Evolutionary conservation across 2,797 vertebrate species (phyloP), one percentile per base, ranked within the genome.

Genomic region (Peromyscus melanophrys): DNA sequence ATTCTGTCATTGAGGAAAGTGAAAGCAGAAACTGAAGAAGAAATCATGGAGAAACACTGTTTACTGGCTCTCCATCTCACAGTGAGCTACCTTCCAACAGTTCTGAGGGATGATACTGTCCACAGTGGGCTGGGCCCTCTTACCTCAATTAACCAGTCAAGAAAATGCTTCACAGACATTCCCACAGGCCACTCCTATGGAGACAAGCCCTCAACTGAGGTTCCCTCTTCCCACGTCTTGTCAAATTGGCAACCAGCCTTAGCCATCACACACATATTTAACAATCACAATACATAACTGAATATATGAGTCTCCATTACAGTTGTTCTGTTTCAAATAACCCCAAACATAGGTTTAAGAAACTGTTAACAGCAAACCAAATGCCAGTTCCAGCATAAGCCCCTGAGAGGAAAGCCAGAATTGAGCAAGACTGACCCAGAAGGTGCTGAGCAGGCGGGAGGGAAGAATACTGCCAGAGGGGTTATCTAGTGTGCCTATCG

Each of bases 281-380:
- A 77, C n/a, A 63, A 65, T 23, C 52, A 76, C 25, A 90, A 61
- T 63, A 88, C 94, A 77, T 80, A 73, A 63, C 4, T 40, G n/a
- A 65, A 93, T 59, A 23, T 49, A 37, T 69, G 61, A 90, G 4
- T 87, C 55, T 59, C 46, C 43, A 59, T 57, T 86, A 43, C 34
- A 1, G 19, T 63, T 67, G 17, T 19, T 69, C 49, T 23, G 9
- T 92, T 92, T 37, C 69, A 84, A 88, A 89, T 73, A 65, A 78
- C 46, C 37, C 57, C 9, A 85, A 94, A 84, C 43, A 71, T 13
- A 90, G 59, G 71, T 57, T 69, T 83, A 55, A 83, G 34, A 97
- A 96, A 91, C 55, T 43, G 63, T 59, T 91, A 69, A 92, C 93
- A 29, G 1, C 8, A 90, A 55, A 93, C 23, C 3, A 88, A 80